Evolutionary conservation across 92 coral and sea anemone genomes (phyloP), one percentile per base, ranked within the genome.

Genomic region (Desmophyllum pertusum): DNA sequence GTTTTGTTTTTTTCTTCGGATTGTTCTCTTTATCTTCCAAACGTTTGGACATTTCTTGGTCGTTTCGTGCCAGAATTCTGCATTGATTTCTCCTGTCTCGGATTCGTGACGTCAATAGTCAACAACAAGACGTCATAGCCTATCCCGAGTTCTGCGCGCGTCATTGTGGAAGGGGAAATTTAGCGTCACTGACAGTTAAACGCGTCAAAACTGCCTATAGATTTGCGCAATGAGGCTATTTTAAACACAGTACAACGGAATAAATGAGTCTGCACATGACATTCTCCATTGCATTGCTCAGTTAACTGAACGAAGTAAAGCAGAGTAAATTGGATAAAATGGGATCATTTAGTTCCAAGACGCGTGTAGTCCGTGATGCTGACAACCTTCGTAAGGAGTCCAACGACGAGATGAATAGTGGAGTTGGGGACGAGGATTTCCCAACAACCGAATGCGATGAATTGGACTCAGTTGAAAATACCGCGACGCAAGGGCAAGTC

Each of bases 261-360:
- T 0, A 14, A 48, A 48, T 48, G 18, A 48, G 53, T 48, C 18
- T 48, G 53, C 21, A 48, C n/a, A n/a, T n/a, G n/a, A n/a, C n/a
- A n/a, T n/a, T n/a, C n/a, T n/a, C n/a, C n/a, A n/a, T n/a, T 14
- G 21, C 53, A 48, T 48, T 0, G 10, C 10, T 48, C 18, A 3
- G 53, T 48, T 48, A 48, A 48, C 4, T 21, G 21, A 48, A 5
- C 4, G 18, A 48, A 21, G 53, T 48, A 13, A 48, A 48, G 53
- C 23, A 14, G 3, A 48, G 53, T 6, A 0, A 55, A 55, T 27
- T 23, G 63, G 10, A 21, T 11, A 29, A 43, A 33, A 74, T 74
- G 78, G 78, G 78, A 19, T 74, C 78, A 2, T 50, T 74, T 18
- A 74, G 78, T 31, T 74, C 78, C 4, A 74, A 50, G 55, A 48